A percentile compares a stretch with the other conserved stretches of the same genome.
These are phyloP conservation scores for Podarcis siculus DNA, from an alignment of 2,797 vertebrate species.

Conservation along the genomic window DNA sequence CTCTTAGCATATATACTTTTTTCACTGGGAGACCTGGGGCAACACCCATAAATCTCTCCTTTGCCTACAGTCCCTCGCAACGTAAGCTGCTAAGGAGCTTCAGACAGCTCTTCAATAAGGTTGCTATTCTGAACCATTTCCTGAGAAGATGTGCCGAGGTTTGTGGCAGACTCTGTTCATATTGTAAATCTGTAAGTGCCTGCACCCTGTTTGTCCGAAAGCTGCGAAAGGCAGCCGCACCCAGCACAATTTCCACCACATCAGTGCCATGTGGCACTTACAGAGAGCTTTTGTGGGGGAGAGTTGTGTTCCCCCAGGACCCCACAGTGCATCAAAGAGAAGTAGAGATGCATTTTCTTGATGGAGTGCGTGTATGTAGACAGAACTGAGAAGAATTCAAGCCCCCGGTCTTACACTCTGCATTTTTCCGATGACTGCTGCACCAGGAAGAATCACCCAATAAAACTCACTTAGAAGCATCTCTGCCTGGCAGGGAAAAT, in stretches of 20 bases:
- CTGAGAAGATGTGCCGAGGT: background rate
- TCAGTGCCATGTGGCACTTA: background rate
- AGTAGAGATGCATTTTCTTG: background rate
- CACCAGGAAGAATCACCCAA: constrained; percentile 39
- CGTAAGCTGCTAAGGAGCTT: background rate
- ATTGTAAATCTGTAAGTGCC: background rate
- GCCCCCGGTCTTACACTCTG: background rate
- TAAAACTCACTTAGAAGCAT: constrained; percentile 44
- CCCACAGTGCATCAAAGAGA: background rate
- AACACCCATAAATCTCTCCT: background rate
- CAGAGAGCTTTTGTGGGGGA: background rate
- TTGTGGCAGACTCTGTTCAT: background rate
- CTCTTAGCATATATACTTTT: background rate
- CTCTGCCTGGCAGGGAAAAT: constrained; percentile 38
- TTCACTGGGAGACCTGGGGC: background rate
- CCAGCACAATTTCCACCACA: background rate
- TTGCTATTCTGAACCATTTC: constrained; percentile 6
- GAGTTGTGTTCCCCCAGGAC: background rate
- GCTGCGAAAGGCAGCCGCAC: background rate
- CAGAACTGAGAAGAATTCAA: constrained; percentile 24
- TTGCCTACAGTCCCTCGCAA: background rate
- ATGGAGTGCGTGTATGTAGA: background rate
- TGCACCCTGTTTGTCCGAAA: background rate
- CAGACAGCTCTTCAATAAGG: background rate
- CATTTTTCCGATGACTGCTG: constrained; percentile 43